Conservation (phyloP, 2,888 invertebrate genomes). For the Nowickia ferox region DNA sequence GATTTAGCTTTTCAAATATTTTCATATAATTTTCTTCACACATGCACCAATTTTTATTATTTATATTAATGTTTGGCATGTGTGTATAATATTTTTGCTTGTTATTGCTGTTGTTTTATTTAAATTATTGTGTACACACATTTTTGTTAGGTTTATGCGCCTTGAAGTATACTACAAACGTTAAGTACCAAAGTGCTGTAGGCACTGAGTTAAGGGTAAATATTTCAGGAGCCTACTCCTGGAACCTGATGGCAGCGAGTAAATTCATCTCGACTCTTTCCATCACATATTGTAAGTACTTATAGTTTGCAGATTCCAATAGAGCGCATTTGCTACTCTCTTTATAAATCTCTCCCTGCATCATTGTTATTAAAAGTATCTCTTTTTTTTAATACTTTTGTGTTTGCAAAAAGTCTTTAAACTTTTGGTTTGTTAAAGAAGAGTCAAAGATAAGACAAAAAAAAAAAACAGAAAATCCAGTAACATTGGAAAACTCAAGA, state of each 20-base stretch:
- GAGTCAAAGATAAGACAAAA: slow-evolving; percentile 6
- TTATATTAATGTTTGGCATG: slow-evolving; percentile 13
- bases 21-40: background rate
- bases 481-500: background rate
- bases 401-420: slow-evolving; percentile 58
- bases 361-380: background rate
- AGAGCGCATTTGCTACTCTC: background rate
- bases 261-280: slow-evolving; percentile 39
- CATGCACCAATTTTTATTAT: background rate
- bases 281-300: slow-evolving; percentile 11
- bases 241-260: slow-evolving; percentile 1
- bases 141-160: slow-evolving; percentile 66
- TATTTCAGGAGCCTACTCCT: slow-evolving; percentile 65
- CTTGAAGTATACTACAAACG: slow-evolving; percentile 66
- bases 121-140: slow-evolving; percentile 55
- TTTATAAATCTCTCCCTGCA: background rate
- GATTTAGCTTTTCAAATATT: background rate
- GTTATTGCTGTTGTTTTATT: slow-evolving; percentile 47
- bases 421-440: slow-evolving; percentile 52
- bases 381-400: slow-evolving; percentile 1
- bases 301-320: slow-evolving; percentile 56
- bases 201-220: slow-evolving; percentile 69
- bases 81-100: slow-evolving; percentile 41
- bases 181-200: slow-evolving; percentile 69
- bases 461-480: background rate